Percentiles rank a stretch among this genome's conserved stretches.
phyloP scores from a whole-genome alignment of 2,113 vertebrate genomes.

The Scopus umbretta region DNA sequence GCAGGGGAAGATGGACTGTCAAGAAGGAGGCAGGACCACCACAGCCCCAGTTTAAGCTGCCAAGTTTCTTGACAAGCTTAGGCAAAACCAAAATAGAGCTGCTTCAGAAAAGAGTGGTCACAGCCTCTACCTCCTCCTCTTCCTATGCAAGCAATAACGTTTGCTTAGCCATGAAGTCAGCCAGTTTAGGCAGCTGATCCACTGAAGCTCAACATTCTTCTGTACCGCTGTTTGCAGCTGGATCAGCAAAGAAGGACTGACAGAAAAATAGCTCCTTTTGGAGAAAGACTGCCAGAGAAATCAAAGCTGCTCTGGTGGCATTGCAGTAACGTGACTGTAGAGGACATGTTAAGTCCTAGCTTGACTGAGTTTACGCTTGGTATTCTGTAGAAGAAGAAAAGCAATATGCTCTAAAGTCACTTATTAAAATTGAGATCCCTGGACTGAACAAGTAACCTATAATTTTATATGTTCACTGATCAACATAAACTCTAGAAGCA shows the following conservation, averaged over 20 bases:
- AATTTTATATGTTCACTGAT: not conserved
- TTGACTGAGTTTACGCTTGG: not conserved
- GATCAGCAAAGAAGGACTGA: not conserved
- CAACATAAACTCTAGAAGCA: not conserved
- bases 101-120: not conserved
- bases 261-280: not conserved
- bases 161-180: not conserved
- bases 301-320: not conserved
- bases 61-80: not conserved
- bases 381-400: not conserved
- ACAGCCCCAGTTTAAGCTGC: not conserved
- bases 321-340: not conserved
- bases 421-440: not conserved
- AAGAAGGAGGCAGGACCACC: not conserved
- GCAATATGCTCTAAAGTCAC: not conserved
- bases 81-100: not conserved
- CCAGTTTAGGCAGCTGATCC: not conserved
- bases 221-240: not conserved
- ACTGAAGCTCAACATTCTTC: not conserved
- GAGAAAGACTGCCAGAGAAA: not conserved
- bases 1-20: not conserved
- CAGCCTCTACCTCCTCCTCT: not conserved
- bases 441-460: not conserved
- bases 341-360: not conserved
- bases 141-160: not conserved